Evolutionary conservation across 2,888 invertebrate genomes (phyloP), one percentile per base, ranked within the genome.

Genomic region (Apamea crenata): DNA sequence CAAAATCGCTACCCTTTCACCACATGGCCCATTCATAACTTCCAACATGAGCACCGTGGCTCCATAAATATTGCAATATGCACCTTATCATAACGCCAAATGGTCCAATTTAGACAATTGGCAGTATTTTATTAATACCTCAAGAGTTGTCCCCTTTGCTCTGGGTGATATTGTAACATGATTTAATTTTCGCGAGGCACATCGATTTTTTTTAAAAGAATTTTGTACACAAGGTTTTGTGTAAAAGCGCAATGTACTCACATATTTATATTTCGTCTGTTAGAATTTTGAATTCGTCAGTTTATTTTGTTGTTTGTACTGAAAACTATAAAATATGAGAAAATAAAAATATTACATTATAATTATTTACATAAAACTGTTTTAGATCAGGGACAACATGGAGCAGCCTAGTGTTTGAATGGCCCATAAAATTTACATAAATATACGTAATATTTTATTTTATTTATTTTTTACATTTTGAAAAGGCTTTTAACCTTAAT

Each of bases 21-120:
- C 50, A 47, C 88, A 73, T 88, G 71, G 44, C 80, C 88, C 91
- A 87, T 67, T 78, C 78, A 76, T 80, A 81, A 85, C 80, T 78
- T 77, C 77, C 80, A 83, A 88, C 90, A 87, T 87, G 84, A 87
- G 80, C 80, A 78, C 80, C 84, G 85, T 74, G 59, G 77, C 69
- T 77, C 68, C 81, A 82, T 81, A 89, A 90, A 88, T 90, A 90
- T 91, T 89, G 92, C 90, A 93, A 92, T 91, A 90, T 92, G 91
- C 89, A 89, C 90, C 91, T 91, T 93, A 90, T 89, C 84, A 82
- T 88, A 83, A 85, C 74, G 83, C 32, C 77, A 89, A 87, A 87
- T 84, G 87, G 92, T 91, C 59, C 87, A 86, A 78, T 91, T 91
- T 88, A 67, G 82, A 61, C 86, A 83, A 90, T 88, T 86, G 86